phyloP scores from a whole-genome alignment of 2,888 invertebrate genomes.

The Coleophora flavipennella region DNA sequence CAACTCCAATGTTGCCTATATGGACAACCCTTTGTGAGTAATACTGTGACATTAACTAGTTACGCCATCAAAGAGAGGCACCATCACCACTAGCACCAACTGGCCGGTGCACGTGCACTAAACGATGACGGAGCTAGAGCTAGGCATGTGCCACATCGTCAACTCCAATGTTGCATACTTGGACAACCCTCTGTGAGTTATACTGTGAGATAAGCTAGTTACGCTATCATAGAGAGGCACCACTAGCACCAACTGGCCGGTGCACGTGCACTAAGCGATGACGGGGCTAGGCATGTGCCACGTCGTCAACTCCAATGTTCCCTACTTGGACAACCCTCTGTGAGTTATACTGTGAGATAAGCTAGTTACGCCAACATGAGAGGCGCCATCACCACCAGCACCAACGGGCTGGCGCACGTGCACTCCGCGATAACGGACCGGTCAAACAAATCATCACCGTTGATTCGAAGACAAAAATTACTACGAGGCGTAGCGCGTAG shows the following conservation, averaged over 20 bases:
- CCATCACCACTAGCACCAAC: constrained; percentile 35
- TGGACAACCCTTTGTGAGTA: constrained; percentile 70
- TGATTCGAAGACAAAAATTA: too few species aligned
- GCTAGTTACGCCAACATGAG: constrained; percentile 17
- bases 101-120: constrained; percentile 61
- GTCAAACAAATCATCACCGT: too few species aligned
- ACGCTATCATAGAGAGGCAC: constrained; percentile 26
- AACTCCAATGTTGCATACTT: constrained; percentile 77
- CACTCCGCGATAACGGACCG: constrained; percentile 76
- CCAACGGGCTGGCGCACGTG: constrained; percentile 52
- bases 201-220: too few species aligned
- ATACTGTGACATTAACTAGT: too few species aligned
- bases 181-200: constrained; percentile 66
- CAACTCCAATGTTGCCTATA: constrained; percentile 76
- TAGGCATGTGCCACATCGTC: constrained; percentile 79
- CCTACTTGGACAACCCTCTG: constrained; percentile 68
- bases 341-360: constrained; percentile 30
- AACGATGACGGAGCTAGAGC: constrained; percentile 77
- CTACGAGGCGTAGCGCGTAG: too few species aligned
- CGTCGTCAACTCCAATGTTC: constrained; percentile 77
- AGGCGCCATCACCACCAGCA: constrained; percentile 35
- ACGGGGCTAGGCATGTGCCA: constrained; percentile 82
- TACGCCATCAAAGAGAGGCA: too few species aligned
- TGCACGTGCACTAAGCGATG: constrained; percentile 67
- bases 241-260: constrained; percentile 41